Evolutionary conservation across 2,797 vertebrate genomes (phyloP).

Genomic region (Hydrophis major): DNA sequence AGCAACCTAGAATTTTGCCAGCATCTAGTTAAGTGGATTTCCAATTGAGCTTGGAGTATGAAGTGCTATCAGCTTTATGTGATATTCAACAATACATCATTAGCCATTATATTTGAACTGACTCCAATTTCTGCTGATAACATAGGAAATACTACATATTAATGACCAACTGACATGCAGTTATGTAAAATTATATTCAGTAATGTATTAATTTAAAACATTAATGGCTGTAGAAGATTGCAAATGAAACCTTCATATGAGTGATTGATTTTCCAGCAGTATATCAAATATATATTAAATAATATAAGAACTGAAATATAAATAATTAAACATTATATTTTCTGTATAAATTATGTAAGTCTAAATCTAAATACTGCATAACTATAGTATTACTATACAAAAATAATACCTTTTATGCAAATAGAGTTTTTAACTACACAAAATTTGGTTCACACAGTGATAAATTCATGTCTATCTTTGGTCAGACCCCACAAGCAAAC

Average conservation of each 20-base stretch:
- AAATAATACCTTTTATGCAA: background rate
- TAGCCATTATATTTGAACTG: background rate
- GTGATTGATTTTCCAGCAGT: constrained; percentile 26
- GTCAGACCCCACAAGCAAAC: background rate
- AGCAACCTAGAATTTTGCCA: background rate
- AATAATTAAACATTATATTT: constrained; percentile 31
- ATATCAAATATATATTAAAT: constrained; percentile 28
- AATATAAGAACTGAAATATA: constrained; percentile 20
- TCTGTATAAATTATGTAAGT: constrained; percentile 19
- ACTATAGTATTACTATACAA: constrained; percentile 9
- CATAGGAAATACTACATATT: background rate
- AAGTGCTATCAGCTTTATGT: background rate
- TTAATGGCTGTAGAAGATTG: constrained; percentile 6
- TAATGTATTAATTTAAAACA: constrained; percentile 9
- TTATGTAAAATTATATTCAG: background rate
- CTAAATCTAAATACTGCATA: background rate
- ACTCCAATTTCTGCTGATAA: background rate
- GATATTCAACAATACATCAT: background rate
- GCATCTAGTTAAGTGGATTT: background rate
- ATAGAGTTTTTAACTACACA: constrained; percentile 2
- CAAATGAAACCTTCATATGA: constrained; percentile 26
- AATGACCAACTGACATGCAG: background rate
- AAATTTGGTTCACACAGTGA: background rate
- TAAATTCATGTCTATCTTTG: background rate
- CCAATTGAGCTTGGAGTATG: background rate